Evolutionary conservation across 2,113 vertebrate genomes (phyloP), one percentile per base, ranked within the genome.

Genomic region (Theristicus caerulescens): DNA sequence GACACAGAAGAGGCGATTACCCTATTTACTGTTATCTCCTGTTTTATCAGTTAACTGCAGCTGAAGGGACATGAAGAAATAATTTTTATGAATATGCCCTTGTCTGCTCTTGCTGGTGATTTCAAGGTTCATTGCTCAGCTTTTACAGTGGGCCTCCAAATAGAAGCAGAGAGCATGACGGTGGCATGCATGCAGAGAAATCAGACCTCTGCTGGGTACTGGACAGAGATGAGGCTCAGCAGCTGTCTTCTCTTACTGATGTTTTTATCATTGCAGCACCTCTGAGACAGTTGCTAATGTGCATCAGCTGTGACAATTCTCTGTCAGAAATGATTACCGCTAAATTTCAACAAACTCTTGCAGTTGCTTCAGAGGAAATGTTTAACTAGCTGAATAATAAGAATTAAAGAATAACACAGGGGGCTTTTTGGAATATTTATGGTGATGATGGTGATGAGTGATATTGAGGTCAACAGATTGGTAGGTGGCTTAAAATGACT

Each of bases 361-460:
- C 44, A 49, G 20, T 76, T 78, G 54, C 51, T 88, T 73, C n/a
- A 55, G 58, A 87, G 44, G 51, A 76, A 65, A 22, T 12, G 22
- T 40, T 70, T 29, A 66, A 38, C 47, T 74, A 38, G 62, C 74
- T 54, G 54, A 72, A 24, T 55, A 38, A 38, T n/a, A 81, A 79
- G 46, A 27, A 19, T 26, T 71, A 44, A 76, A 85, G 44, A 71
- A 22, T 61, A 69, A 52, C 17, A 26, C 4, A 1, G 49, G 15
- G 14, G 16, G 4, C 40, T 46, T 82, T 79, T 52, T 72, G 8
- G 34, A 71, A 29, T 76, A 59, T 15, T n/a, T 62, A 11, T 0
- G 3, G 36, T 69, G 38, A 7, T 25, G 25, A 16, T 32, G 47
- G 46, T 15, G 20, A 40, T 0, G 0, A 78, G 18, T 34, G 31